A percentile compares a stretch with the other conserved stretches of the same genome.
Evolutionary conservation across 2,113 vertebrate species (phyloP).

Genomic region (Pogona vitticeps): DNA sequence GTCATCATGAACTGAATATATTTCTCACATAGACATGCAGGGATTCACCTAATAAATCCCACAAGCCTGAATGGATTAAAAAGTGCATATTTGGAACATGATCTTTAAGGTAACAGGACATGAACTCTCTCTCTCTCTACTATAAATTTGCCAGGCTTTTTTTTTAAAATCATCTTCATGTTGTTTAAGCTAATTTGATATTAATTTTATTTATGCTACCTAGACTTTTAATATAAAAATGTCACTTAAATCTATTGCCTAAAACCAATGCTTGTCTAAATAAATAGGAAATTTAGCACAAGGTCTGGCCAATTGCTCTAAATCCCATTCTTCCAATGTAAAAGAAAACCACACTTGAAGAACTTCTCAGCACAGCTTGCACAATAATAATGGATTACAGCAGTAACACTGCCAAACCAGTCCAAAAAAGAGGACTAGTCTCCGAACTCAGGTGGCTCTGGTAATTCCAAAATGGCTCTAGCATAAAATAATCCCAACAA

Average conservation of each 20-base stretch:
- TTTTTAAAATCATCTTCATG: background rate
- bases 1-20: background rate
- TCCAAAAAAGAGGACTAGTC: background rate
- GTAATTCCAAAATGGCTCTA: conserved; percentile 24
- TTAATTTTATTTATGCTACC: background rate
- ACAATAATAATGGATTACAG: background rate
- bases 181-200: background rate
- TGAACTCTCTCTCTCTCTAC: background rate
- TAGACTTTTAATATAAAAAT: background rate
- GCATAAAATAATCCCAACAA: conserved; percentile 33
- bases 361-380: background rate
- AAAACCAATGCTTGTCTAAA: background rate
- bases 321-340: background rate
- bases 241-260: background rate
- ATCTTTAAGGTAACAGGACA: background rate
- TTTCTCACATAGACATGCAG: background rate
- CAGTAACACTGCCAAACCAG: conserved; percentile 14
- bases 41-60: no score
- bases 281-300: background rate
- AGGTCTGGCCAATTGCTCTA: background rate
- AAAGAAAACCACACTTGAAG: background rate
- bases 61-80: background rate
- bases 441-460: conserved; percentile 7
- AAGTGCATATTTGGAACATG: background rate
- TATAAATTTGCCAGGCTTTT: background rate